Base-by-base conservation (phyloP, 2,113 vertebrate species). In the Irena cyanogastra region DNA sequence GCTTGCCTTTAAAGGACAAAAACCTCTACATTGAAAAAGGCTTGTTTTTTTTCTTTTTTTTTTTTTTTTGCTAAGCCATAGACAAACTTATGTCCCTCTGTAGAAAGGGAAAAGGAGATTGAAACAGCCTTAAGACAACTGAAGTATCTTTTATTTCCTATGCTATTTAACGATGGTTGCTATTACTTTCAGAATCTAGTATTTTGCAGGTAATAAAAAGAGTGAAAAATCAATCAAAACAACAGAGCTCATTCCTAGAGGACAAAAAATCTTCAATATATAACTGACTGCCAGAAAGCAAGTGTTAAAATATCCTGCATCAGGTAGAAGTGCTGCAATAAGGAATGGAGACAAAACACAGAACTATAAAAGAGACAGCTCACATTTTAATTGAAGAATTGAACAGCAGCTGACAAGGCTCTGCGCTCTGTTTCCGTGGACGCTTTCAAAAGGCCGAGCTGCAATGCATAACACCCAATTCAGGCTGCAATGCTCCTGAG, bases 221-320 rank as follows among this genome's bases (percentile, higher is more conserved):
- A 95, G 94, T 82, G 95, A 96, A 97, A 90, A 97, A 97, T 96
- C 96, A 96, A 97, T 97, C 97, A 96, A 94, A 97, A 96, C 95
- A 97, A 96, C 91, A 87, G 93, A 95, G 81, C 87, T 91, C 76
- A 88, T 81, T 96, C 96, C 96, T 91, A 93, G 94, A 94, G 93
- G 96, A 97, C 90, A 95, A 97, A 96, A 97, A 87, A 90, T 93
- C 95, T 57, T 94, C 94, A 86, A 72, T 95, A 96, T 92, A 97
- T 83, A 95, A 88, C 90, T 47, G 88, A 92, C 93, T 97, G 94
- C 90, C 72, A 87, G 95, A 93, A 97, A 97, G 90, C 87, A 95
- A 95, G 92, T 84, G 82, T 96, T 95, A 94, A 96, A 96, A 93
- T 95, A 96, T 89, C 93, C 79, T 82, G 83, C 94, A 94, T 94